A percentile compares a stretch with the other conserved stretches of the same genome.
These are phyloP conservation scores for Saccostrea glomerata DNA, from an alignment of 1,140 invertebrate species.

Conservation along the genomic window DNA sequence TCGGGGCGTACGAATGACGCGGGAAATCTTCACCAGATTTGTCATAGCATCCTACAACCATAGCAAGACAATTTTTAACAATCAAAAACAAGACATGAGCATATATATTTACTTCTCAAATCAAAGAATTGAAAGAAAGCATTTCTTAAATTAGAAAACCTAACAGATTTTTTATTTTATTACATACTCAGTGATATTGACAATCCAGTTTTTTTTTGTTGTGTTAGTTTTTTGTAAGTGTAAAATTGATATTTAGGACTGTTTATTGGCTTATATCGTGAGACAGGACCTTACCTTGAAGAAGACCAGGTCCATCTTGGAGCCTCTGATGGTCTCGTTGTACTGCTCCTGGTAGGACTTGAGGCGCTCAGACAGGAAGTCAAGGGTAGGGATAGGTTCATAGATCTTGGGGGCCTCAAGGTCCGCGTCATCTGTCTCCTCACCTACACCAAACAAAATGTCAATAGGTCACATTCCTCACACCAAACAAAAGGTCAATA, in stretches of 20 bases:
- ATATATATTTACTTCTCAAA: too few relatives aligned
- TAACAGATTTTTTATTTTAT: too few relatives aligned
- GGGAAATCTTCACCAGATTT: conserved; percentile 96
- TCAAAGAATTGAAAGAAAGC: too few relatives aligned
- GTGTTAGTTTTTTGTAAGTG: too few relatives aligned
- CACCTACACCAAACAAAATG: conserved; percentile 80
- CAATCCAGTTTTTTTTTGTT: too few relatives aligned
- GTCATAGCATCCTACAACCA: conserved; percentile 91
- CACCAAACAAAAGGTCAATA: neutral
- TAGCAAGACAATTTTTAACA: neutral
- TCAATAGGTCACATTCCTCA: too few relatives aligned
- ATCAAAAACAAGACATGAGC: too few relatives aligned
- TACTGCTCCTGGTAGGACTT: conserved; percentile 95
- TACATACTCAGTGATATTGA: too few relatives aligned
- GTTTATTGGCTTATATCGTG: too few relatives aligned
- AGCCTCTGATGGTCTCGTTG: conserved; percentile 96
- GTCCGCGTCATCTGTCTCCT: conserved; percentile 92
- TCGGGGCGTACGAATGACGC: conserved; percentile 95
- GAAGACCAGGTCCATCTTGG: conserved; percentile 98
- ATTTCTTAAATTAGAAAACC: too few relatives aligned
- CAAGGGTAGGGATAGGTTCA: conserved; percentile 88
- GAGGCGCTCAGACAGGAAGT: conserved; percentile 89
- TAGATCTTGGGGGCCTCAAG: conserved; percentile 96
- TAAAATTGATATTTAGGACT: too few relatives aligned
- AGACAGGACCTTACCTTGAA: conserved; percentile 84